phyloP scores from a whole-genome alignment of 2,113 vertebrate species.

The Barnardius zonarius region DNA sequence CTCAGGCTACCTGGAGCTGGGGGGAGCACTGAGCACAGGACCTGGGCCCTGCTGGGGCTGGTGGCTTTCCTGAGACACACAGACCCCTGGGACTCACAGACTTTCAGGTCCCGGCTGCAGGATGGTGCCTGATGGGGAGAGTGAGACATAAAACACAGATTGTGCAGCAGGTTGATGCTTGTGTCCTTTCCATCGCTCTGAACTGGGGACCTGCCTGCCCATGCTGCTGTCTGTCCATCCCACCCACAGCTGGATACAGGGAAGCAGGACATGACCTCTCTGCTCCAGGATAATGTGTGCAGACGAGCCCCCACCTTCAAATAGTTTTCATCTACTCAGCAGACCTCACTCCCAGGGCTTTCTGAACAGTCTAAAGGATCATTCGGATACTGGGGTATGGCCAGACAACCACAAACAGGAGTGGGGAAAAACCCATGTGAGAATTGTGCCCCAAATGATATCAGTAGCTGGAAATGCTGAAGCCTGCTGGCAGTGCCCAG shows the following conservation, averaged over 20 bases:
- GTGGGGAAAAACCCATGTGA: neutral
- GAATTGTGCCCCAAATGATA: neutral
- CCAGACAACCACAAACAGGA: fast-evolving
- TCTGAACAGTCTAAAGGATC: neutral
- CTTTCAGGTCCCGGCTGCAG: fast-evolving
- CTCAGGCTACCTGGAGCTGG: neutral
- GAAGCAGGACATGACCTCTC: neutral
- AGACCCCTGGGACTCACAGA: neutral
- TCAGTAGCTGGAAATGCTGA: neutral
- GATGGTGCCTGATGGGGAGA: neutral
- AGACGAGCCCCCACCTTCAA: neutral
- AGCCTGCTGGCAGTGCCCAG: neutral
- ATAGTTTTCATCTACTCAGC: neutral
- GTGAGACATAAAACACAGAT: neutral
- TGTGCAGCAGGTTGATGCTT: neutral
- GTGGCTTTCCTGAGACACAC: neutral
- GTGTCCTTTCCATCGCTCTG: fast-evolving
- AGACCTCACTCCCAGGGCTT: fast-evolving
- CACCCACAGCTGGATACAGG: neutral
- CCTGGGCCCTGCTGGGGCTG: neutral
- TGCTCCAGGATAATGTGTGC: neutral
- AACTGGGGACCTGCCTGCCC: neutral
- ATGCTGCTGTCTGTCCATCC: neutral
- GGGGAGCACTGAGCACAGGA: fast-evolving
- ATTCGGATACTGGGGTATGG: neutral